Evolutionary conservation across 2,888 invertebrate genomes (phyloP), one percentile per base, ranked within the genome.

Genomic region (Mesopsocus fuscifrons): DNA sequence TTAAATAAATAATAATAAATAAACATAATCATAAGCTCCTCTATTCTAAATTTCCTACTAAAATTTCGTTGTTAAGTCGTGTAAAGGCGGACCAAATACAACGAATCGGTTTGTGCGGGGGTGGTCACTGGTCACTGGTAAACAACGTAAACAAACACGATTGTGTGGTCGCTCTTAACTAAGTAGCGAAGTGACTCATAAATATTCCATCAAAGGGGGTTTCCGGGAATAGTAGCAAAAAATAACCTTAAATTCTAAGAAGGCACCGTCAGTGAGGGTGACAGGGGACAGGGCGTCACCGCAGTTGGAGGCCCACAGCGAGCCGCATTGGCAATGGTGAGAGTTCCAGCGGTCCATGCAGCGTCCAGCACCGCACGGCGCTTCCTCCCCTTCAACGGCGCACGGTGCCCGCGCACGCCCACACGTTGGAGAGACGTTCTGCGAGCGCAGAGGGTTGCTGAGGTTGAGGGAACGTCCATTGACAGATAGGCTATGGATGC

Each of bases 301-400:
- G 55, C 94, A 94, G 55, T 85, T 80, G 0, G 82, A 77, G 1
- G 91, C 81, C 15, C 77, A 66, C 2, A 81, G 59, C 8, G 48
- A 44, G n/a, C 76, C 77, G 54, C 77, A 84, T 52, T 68, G 73
- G 55, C 75, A 85, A 50, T 74, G 69, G 11, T 76, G 71, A 2
- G 71, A 68, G 51, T 75, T 77, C 92, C 92, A 92, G 47, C 77
- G 74, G 57, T 92, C 89, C 49, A 81, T 67, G 56, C 94, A 94
- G 34, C 68, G 64, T 43, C 64, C 67, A 17, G 69, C 67, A 8
- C 71, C 71, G 54, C 81, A 82, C 1, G 38, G 38, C 17, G 9
- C 21, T 41, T 11, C 40, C 41, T 11, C 34, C 26, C 34, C 18
- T 44, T 15, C 17, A 46, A 23, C 34, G 13, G 34, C 21, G 15